Evolutionary conservation across 2,888 invertebrate genomes (phyloP), one percentile per base, ranked within the genome.

Genomic region (Campoplex capitator): DNA sequence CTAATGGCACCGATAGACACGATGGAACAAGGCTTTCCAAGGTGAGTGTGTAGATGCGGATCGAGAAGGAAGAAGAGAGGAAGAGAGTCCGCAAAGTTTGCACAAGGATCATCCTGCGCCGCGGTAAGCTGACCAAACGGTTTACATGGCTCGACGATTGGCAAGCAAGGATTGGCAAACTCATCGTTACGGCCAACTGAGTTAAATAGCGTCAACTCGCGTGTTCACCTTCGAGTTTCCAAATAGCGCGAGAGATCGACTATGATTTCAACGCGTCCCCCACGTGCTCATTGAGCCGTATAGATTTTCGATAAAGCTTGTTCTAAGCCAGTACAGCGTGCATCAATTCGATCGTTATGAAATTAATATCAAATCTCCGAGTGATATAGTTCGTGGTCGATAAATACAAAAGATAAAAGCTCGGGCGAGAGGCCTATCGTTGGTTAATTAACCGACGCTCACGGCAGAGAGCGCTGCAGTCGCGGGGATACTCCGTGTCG

Each of bases 61-160:
- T 48, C 32, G 71, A 9, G 23, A 77, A 65, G 67, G 58, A 28
- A 23, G 2, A 38, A 70, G 80, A 28, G 67, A 42, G 80, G 32
- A 56, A 18, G 75, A 75, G 54, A 75, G 35, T 71, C 85, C 82
- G 85, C 85, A 87, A 79, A 87, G 84, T 85, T 87, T 85, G 81
- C 78, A 76, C 85, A 80, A 77, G 79, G 85, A 85, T 87, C 82
- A 82, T 85, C 78, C 71, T 35, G 74, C 81, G 74, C 81, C 48
- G 87, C 62, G 84, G 84, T 80, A 51, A 83, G 76, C 87, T 85
- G 74, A 62, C 79, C 87, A 87, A 87, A 87, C 87, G 83, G 75
- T 79, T 83, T 81, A 73, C 71, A 56, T 48, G 62, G 74, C 42
- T 81, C 81, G 74, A 45, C 73, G 80, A 86, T 77, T 78, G 68